A percentile compares a stretch with the other conserved stretches of the same genome.
Evolutionary conservation across 2,797 vertebrate genomes (phyloP).

Genomic region (Hydrocynus forskahlii): DNA sequence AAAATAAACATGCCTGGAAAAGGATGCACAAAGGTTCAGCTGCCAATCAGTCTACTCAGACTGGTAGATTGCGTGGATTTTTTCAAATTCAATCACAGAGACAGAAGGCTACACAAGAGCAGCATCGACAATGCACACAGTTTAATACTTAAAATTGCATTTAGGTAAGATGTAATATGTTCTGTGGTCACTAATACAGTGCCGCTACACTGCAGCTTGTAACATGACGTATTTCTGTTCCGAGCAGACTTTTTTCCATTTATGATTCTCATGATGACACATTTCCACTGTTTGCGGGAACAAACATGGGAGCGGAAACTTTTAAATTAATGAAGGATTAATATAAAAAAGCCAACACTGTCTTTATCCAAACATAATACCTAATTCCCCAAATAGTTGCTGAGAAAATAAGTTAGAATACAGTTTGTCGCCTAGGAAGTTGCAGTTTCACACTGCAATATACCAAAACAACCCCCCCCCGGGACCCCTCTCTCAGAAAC

Average conservation of each 20-base stretch:
- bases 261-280: not conserved
- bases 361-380: not conserved
- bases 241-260: not conserved
- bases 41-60: constrained; percentile 1
- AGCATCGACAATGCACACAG: not conserved
- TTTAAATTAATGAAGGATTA: not conserved
- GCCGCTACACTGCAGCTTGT: not conserved
- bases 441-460: too few species aligned
- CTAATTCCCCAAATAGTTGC: not conserved
- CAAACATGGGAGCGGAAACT: not conserved
- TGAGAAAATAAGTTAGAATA: too few species aligned
- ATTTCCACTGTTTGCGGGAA: not conserved
- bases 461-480: too few species aligned
- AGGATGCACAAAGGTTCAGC: constrained; percentile 5
- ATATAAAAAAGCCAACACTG: not conserved
- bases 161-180: too few species aligned
- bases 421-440: too few species aligned
- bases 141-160: not conserved
- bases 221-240: not conserved
- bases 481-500: too few species aligned
- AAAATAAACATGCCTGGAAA: constrained; percentile 46
- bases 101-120: too few species aligned
- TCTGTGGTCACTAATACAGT: not conserved
- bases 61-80: not conserved
- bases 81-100: not conserved